phyloP scores from a whole-genome alignment of 1,140 invertebrate species.

The Formica exsecta region DNA sequence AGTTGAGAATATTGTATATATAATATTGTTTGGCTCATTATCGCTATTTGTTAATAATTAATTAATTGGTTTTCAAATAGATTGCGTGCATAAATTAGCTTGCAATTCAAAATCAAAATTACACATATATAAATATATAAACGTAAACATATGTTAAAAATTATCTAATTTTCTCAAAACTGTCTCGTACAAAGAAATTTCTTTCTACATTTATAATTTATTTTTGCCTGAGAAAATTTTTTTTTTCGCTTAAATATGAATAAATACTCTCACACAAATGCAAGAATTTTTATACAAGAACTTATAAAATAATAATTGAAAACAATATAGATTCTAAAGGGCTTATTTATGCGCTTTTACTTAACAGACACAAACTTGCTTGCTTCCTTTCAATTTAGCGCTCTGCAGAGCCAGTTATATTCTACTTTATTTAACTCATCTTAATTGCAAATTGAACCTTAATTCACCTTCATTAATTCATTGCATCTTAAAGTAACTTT shows the following conservation, averaged over 20 bases:
- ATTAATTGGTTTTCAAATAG: constrained; percentile 38
- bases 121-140: too few species aligned
- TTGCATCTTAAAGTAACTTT: constrained; percentile 6
- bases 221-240: too few species aligned
- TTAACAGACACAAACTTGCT: not conserved
- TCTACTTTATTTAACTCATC: not conserved
- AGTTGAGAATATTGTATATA: constrained; percentile 45
- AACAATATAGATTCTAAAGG: not conserved
- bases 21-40: constrained; percentile 34
- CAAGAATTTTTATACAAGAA: not conserved
- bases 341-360: not conserved
- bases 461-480: constrained; percentile 39
- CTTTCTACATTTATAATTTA: too few species aligned
- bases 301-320: not conserved
- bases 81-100: not conserved
- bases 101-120: constrained; percentile 35
- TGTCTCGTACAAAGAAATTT: too few species aligned
- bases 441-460: constrained; percentile 23
- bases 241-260: too few species aligned
- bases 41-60: constrained; percentile 47
- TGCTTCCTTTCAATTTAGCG: not conserved
- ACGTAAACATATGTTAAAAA: too few species aligned
- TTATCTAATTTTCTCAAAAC: too few species aligned
- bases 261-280: too few species aligned
- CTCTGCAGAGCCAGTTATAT: not conserved